Base-by-base conservation (phyloP, 2,888 invertebrate genomes). In the Pammene aurita region DNA sequence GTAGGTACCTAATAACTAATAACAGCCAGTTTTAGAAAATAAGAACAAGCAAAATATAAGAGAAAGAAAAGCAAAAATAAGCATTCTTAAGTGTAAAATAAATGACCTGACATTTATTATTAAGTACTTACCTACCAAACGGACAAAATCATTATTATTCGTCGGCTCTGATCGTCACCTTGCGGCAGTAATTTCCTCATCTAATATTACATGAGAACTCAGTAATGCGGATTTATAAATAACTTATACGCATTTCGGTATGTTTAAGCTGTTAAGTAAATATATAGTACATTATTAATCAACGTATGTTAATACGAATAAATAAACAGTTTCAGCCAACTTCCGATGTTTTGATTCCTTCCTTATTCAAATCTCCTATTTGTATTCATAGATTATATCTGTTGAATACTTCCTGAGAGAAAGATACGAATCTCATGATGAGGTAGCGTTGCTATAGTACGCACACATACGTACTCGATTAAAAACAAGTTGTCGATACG, bases 111-210 rank as follows among this genome's bases (percentile, higher is more conserved):
- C 50, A 18, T 26, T 18, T 11, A 2, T 2, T 11, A 5, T 18
- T 2, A 5, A 42, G 42, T 11, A 42, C n/a, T n/a, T n/a, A n/a
- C n/a, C n/a, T n/a, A n/a, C 41, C 38, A 52, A 26, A 52, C 38
- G 35, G 42, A 44, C n/a, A 16, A 10, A 9, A 50, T 52, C n/a
- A 41, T 62, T 26, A 62, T 61, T 61, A 62, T 54, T 60, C 44
- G 16, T 50, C 34, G 63, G 52, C 56, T 57, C 16, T 52, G 63
- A 42, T 44, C 10, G 56, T 52, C 35, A 68, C 67, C 67, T 68
- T 68, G 67, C 48, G 14, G 44, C 34, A 58, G 67, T 67, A 18
- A 52, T 62, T 68, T 68, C 67, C 67, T 68, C 57, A 44, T 63
- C 63, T 63, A 67, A 67, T 61, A 63, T 63, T 42, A 68, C 42